Base-by-base conservation (phyloP, 2,113 vertebrate genomes). In the Chaetorhynchus papuensis region DNA sequence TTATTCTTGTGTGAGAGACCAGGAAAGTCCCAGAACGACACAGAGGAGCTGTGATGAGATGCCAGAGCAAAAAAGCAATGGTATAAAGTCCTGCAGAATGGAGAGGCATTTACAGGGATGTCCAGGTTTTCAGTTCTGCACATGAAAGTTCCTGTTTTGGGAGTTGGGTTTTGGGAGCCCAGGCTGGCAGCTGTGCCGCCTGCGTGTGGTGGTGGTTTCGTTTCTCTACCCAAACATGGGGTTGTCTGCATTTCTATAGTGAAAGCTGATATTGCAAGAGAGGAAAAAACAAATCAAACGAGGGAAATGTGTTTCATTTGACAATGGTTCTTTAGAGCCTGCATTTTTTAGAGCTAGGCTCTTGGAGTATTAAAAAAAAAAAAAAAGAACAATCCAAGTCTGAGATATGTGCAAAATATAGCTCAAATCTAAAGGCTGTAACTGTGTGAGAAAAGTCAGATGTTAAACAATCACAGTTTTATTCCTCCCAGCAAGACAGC, bases 401-500 rank as follows among this genome's bases (percentile, higher is more conserved):
- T 95, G 90, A 90, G 90, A 72, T 95, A 90, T 87, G 76, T 93
- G 88, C 81, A 96, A 97, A 96, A 96, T 90, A 91, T 80, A 95
- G 72, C 83, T 95, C 86, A 90, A 95, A 92, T 88, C 75, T 95
- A 80, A 97, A 93, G 83, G 86, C 94, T 94, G 71, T 93, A 95
- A 92, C 91, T 90, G 89, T 93, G 94, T 97, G 96, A 97, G 88
- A 97, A 96, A 97, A 96, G 93, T 96, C 96, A 96, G 94, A 97
- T 93, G 94, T 97, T 96, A 96, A 97, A 97, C 96, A 97, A 96
- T 95, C 93, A 94, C 60, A 76, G 84, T 92, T 93, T 96, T 97
- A 95, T 97, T 97, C 90, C 94, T 94, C 95, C 90, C 95, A 95
- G 87, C 90, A 96, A 96, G 94, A 78, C 87, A 88, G 93, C 87